Conservation (phyloP, 2,888 invertebrate species). For the Andrena fulva region DNA sequence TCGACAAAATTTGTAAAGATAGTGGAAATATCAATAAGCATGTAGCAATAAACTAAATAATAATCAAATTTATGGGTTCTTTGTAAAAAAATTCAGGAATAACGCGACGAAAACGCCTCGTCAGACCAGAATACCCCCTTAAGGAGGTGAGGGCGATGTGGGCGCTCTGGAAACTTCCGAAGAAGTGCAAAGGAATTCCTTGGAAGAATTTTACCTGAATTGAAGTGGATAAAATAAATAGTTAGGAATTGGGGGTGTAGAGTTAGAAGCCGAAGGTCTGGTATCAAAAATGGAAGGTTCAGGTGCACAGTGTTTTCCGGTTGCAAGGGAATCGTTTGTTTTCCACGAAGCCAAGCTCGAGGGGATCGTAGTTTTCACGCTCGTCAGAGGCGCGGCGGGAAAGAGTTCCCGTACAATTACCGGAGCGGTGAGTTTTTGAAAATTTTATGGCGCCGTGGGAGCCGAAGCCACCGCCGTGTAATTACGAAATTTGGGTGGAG, state of each 20-base stretch:
- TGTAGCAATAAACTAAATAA: no score
- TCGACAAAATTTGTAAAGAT: no score
- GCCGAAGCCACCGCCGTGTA: constrained; percentile 17
- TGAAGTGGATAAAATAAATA: background rate
- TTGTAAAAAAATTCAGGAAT: no score
- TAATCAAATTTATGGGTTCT: no score
- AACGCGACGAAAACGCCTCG: no score
- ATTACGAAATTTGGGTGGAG: constrained; percentile 46
- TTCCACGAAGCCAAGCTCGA: background rate
- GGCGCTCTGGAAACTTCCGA: no score
- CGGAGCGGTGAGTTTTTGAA: constrained; percentile 22
- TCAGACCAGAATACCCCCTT: no score
- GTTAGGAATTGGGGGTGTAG: background rate
- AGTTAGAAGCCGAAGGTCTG: background rate
- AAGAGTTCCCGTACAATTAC: constrained; percentile 4
- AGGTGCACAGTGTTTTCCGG: background rate
- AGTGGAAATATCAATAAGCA: no score
- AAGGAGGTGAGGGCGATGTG: no score
- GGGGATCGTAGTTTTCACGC: background rate
- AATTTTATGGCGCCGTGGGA: constrained; percentile 20
- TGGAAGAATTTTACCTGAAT: background rate
- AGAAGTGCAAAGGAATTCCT: background rate
- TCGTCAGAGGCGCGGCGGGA: background rate
- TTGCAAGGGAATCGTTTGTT: background rate
- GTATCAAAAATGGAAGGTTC: background rate